A percentile compares a stretch with the other conserved stretches of the same genome.
phyloP scores from a whole-genome alignment of 1,140 invertebrate genomes.

The Metaphire vulgaris region DNA sequence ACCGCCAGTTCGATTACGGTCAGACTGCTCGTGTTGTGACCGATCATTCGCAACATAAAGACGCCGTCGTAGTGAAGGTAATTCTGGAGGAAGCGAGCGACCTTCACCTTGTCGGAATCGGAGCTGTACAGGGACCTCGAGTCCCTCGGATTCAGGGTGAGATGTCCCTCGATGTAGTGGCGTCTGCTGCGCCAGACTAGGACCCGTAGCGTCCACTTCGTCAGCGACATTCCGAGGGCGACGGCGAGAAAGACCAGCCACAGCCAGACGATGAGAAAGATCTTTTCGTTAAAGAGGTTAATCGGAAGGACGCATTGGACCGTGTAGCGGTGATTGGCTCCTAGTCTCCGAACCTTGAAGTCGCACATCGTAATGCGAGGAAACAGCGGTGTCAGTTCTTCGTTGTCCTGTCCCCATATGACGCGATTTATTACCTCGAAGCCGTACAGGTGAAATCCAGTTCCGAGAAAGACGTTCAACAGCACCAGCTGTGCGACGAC shows the following conservation, averaged over 20 bases:
- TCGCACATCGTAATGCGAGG: conserved; percentile 33
- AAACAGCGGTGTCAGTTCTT: conserved; percentile 16
- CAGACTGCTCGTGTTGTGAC: conserved; percentile 41
- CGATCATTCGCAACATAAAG: conserved; percentile 51
- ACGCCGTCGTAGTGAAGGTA: conserved; percentile 53
- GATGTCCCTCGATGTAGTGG: conserved; percentile 1
- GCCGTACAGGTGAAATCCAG: conserved; percentile 45
- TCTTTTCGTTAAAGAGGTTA: conserved; percentile 40
- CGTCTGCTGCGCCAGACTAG: conserved; percentile 11
- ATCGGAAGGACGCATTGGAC: conserved; percentile 35
- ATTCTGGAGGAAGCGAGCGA: conserved; percentile 29
- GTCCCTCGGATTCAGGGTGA: conserved; percentile 19
- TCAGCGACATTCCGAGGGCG: conserved; percentile 2
- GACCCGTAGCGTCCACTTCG: conserved; percentile 49
- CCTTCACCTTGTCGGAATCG: background rate
- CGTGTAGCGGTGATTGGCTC: conserved; percentile 32
- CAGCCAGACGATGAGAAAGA: conserved; percentile 58
- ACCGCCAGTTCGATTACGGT: conserved; percentile 15
- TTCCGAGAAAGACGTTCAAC: conserved; percentile 45
- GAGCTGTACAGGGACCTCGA: conserved; percentile 12
- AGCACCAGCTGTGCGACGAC: conserved; percentile 49
- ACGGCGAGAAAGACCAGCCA: conserved; percentile 56
- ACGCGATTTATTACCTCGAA: conserved; percentile 39
- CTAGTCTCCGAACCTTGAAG: conserved; percentile 32
- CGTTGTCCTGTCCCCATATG: conserved; percentile 46